Conservation (phyloP, 2,888 invertebrate genomes). For the Gastracanthus pulcherrimus region DNA sequence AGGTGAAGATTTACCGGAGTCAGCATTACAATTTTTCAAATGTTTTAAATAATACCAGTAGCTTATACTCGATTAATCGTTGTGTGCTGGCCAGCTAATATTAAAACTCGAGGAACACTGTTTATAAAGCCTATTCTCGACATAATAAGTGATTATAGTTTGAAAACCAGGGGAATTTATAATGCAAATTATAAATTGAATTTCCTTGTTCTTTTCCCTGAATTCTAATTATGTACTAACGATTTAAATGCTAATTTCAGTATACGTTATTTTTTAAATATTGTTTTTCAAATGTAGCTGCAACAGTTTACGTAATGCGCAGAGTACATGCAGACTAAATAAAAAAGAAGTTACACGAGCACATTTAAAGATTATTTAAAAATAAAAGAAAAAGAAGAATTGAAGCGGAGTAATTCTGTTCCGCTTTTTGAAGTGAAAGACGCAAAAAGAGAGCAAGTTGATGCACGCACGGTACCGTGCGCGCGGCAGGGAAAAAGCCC, state of each 20-base stretch:
- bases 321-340: too few relatives aligned
- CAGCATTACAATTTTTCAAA: not conserved
- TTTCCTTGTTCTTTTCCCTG: too few relatives aligned
- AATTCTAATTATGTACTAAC: too few relatives aligned
- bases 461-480: not conserved
- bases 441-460: not conserved
- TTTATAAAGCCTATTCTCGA: too few relatives aligned
- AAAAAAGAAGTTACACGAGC: not conserved
- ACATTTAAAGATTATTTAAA: not conserved
- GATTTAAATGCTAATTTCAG: too few relatives aligned
- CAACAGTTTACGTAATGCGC: not conserved
- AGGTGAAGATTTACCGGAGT: not conserved
- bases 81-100: too few relatives aligned
- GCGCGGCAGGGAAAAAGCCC: not conserved
- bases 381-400: too few relatives aligned
- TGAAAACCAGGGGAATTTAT: too few relatives aligned
- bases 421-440: not conserved
- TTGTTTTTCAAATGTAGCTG: not conserved
- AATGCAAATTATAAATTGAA: too few relatives aligned
- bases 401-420: not conserved
- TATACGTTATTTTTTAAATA: too few relatives aligned
- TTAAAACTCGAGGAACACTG: too few relatives aligned
- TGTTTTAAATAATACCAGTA: not conserved
- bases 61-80: not conserved
- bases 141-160: too few relatives aligned